Percentiles rank a stretch among this genome's conserved stretches.
Conservation (phyloP, 2,113 vertebrate species). For the Guaruba guarouba region DNA sequence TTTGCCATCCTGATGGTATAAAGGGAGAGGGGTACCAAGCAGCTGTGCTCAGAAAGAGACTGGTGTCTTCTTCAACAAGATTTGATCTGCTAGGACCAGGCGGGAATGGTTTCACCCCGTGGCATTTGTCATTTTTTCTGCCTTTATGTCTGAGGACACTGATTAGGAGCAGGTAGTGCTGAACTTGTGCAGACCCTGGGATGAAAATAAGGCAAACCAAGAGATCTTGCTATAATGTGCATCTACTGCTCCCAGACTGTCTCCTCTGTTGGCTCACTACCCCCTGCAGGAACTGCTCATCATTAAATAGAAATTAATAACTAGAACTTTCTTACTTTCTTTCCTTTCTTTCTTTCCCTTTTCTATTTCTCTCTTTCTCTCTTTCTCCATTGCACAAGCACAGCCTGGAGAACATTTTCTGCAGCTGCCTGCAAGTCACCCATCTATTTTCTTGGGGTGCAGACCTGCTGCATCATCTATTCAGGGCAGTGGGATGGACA, state of each 20-base stretch:
- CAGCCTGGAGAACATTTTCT: background rate
- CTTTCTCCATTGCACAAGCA: background rate
- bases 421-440: background rate
- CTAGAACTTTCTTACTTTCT: background rate
- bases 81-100: background rate
- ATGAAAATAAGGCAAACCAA: background rate
- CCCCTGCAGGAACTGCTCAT: background rate
- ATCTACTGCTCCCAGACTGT: background rate
- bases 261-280: background rate
- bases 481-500: background rate
- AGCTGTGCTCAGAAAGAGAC: background rate
- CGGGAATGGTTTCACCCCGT: background rate
- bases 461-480: background rate
- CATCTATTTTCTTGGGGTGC: background rate
- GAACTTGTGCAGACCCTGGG: background rate
- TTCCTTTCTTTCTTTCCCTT: background rate
- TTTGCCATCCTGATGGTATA: background rate
- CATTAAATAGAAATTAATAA: background rate
- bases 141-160: background rate
- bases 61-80: background rate
- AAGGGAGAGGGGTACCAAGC: background rate
- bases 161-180: background rate
- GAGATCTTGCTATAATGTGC: background rate
- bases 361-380: too few species aligned
- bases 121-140: background rate